Evolutionary conservation across 2,797 vertebrate species (phyloP), one percentile per base, ranked within the genome.

Genomic region (Sphenodon punctatus): DNA sequence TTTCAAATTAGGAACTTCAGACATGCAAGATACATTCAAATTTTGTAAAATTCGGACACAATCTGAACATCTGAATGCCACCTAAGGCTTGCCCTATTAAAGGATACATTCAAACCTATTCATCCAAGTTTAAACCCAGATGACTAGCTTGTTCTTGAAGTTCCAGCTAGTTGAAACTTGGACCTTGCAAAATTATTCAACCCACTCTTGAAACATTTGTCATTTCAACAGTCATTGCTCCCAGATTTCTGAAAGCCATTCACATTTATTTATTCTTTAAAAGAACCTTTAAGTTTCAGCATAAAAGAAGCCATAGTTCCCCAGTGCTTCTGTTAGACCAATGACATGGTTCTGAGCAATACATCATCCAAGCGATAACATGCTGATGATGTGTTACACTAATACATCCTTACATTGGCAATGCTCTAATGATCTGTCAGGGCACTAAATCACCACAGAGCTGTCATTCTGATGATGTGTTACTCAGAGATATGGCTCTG

Each of bases 401-500:
- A 86, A 84, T 36, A 77, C 19, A 75, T 63, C 56, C 80, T 88
- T 69, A 73, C 79, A 74, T 59, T 36, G 74, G 46, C 75, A 78
- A 78, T 67, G 69, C 46, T 84, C 80, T 93, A 85, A 89, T 20
- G 61, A 86, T 67, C 71, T 79, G 20, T 27, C 89, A 84, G 53
- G 74, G 82, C 48, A 76, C 63, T 88, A 85, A 89, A 89, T 80
- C 73, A 84, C 75, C 65, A 72, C 72, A 78, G 59, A 73, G 30
- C 81, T 79, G 85, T 86, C 91, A 85, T 27, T 82, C 42, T 80
- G 10, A 7, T 86, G 63, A 71, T 79, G 74, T 85, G 89, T 90
- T 91, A 88, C 87, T 91, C 74, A n/a, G 77, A 87, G 87, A 89
- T 89, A 76, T 22, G 15, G 64, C 80, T 51, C 70, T 64, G 82